A percentile compares a stretch with the other conserved stretches of the same genome.
These are phyloP conservation scores for Plecotus auritus DNA, from an alignment of 2,113 vertebrate genomes.

Conservation along the genomic window DNA sequence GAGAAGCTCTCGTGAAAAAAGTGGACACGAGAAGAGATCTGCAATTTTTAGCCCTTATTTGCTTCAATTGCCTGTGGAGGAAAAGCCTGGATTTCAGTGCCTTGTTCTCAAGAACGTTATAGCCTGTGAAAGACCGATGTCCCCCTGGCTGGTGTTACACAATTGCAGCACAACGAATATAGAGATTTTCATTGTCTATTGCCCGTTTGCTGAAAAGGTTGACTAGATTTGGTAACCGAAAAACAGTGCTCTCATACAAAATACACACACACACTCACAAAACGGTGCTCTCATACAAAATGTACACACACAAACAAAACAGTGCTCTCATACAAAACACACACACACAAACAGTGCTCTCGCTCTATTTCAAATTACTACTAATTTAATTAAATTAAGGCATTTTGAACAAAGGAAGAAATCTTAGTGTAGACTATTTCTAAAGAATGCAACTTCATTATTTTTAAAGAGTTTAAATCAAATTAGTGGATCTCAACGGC, in stretches of 20 bases:
- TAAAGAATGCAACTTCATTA: neutral
- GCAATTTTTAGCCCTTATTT: neutral
- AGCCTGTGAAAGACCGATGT: neutral
- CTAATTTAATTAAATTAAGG: neutral
- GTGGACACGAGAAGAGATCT: neutral
- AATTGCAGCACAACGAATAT: neutral
- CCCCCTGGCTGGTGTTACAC: neutral
- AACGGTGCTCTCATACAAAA: too few species aligned
- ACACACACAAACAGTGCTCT: neutral
- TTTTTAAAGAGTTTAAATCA: constrained; percentile 5
- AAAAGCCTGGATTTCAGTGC: neutral
- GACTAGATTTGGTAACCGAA: neutral
- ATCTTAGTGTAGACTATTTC: constrained; percentile 4
- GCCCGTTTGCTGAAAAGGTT: too few species aligned
- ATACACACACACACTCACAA: too few species aligned
- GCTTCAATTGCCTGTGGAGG: neutral
- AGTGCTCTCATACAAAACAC: too few species aligned
- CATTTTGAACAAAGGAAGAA: neutral
- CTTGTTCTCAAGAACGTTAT: neutral
- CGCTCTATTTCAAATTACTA: neutral
- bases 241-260: neutral
- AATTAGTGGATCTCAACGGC: neutral
- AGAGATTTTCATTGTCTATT: neutral
- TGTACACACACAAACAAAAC: too few species aligned
- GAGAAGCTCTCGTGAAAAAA: neutral